Conservation (phyloP, 2,113 vertebrate genomes). For the Protobothrops mucrosquamatus region DNA sequence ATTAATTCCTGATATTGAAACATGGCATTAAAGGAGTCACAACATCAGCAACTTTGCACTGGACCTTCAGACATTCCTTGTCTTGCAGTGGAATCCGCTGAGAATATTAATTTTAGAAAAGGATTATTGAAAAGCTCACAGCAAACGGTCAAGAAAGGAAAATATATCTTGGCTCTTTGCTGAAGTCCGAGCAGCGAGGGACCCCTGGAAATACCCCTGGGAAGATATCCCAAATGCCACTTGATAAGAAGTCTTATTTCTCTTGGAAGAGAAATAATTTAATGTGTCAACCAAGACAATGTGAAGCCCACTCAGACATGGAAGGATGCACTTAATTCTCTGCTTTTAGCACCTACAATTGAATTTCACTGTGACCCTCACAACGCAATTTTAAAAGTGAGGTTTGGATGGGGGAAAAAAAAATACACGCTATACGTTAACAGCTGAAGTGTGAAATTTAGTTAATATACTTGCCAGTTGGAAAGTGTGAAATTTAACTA, state of each 20-base stretch:
- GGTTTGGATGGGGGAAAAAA: neutral
- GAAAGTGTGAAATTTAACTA: slow-evolving; percentile 14
- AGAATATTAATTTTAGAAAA: neutral
- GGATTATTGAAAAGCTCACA: neutral
- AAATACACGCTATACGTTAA: neutral
- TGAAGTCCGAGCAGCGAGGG: neutral
- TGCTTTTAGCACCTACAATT: neutral
- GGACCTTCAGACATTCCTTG: neutral
- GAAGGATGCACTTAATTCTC: neutral
- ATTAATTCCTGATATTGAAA: neutral
- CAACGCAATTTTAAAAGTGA: neutral
- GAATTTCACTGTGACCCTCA: no score
- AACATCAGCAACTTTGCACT: neutral
- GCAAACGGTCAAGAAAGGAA: neutral
- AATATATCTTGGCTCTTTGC: neutral
- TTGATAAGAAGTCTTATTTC: neutral
- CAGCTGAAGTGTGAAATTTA: slow-evolving; percentile 8
- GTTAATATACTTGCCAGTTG: neutral
- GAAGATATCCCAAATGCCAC: neutral
- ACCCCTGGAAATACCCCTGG: neutral
- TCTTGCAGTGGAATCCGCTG: neutral
- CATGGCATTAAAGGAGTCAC: neutral
- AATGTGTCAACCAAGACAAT: neutral
- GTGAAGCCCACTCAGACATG: neutral
- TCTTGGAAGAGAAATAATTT: neutral